These are phyloP conservation scores for Xanthostigma xanthostigma DNA, from an alignment of 2,888 invertebrate species.

Conservation along the genomic window DNA sequence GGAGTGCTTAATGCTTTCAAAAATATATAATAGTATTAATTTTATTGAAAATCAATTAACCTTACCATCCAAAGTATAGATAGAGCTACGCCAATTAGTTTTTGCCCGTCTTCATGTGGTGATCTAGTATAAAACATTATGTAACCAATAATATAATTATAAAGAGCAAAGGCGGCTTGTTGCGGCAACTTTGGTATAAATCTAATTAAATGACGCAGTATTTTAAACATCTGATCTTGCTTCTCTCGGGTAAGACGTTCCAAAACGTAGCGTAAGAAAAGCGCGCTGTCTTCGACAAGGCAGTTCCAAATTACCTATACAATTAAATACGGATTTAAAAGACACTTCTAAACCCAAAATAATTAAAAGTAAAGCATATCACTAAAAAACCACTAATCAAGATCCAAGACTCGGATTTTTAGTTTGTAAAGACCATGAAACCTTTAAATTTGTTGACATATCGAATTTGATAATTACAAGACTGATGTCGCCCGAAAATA, in stretches of 20 bases:
- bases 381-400: neutral
- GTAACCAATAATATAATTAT: conserved; percentile 98
- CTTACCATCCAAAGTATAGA: conserved; percentile 91
- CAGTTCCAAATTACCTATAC: conserved; percentile 89
- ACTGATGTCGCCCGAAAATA: too few species aligned
- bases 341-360: too few species aligned
- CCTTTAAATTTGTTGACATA: too few species aligned
- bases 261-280: conserved; percentile 89
- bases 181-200: conserved; percentile 88
- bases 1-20: too few species aligned
- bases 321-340: neutral
- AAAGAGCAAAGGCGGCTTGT: conserved; percentile 94
- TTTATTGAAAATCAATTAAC: conserved; percentile 4
- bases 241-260: conserved; percentile 88
- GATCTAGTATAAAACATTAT: conserved; percentile 98
- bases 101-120: conserved; percentile 89
- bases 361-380: neutral
- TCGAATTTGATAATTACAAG: too few species aligned
- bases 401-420: too few species aligned
- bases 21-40: too few species aligned
- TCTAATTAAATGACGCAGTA: conserved; percentile 78
- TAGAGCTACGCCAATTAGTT: conserved; percentile 85
- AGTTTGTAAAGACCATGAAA: too few species aligned
- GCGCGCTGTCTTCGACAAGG: conserved; percentile 90
- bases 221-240: conserved; percentile 88